Conservation (phyloP, 2,113 vertebrate genomes). For the Egretta garzetta region DNA sequence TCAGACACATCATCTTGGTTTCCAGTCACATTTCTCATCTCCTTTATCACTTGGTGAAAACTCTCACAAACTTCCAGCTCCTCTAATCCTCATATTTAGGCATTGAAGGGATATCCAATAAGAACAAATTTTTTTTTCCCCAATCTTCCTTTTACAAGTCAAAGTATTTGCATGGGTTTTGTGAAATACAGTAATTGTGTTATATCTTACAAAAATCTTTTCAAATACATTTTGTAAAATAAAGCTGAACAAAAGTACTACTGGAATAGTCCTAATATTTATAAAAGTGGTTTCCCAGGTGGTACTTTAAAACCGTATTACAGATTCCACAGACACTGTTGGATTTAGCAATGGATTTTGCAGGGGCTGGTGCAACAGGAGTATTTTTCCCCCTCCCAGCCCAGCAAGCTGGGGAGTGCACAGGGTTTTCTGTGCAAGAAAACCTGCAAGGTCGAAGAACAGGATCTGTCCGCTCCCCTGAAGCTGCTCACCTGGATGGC, state of each 20-base stretch:
- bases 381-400: background rate
- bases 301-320: background rate
- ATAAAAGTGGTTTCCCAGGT: background rate
- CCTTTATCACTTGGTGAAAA: background rate
- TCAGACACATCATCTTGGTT: background rate
- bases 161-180: background rate
- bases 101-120: background rate
- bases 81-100: background rate
- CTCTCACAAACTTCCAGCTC: background rate
- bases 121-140: background rate
- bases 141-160: background rate
- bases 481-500: background rate
- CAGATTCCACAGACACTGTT: background rate
- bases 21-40: background rate
- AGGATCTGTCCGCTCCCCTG: background rate
- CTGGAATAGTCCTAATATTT: background rate
- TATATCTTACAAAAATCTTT: background rate
- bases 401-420: background rate
- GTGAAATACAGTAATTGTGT: background rate
- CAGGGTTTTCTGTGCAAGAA: background rate
- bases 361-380: background rate
- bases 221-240: background rate
- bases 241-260: background rate
- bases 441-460: background rate
- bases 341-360: background rate